Evolutionary conservation across 2,113 vertebrate genomes (phyloP).

Genomic region (Oenanthe melanoleuca): DNA sequence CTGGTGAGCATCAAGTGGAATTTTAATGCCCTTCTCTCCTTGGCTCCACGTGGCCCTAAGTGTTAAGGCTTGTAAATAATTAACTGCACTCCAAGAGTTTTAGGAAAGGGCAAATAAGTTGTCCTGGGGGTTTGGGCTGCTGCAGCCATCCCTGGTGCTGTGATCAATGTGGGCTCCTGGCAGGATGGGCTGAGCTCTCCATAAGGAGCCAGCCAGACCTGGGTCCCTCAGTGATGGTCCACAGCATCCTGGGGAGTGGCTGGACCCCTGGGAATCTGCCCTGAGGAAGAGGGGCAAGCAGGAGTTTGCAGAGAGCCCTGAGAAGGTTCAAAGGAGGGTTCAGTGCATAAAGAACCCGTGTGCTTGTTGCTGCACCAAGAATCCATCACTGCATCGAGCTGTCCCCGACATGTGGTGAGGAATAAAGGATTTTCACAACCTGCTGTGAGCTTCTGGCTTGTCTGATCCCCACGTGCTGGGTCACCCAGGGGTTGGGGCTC

Average conservation of each 20-base stretch:
- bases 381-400: not conserved
- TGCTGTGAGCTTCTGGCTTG: constrained; percentile 29
- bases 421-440: constrained; percentile 29
- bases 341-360: not conserved
- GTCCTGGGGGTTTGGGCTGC: not conserved
- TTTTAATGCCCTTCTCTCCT: constrained; percentile 36
- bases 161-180: fast-evolving
- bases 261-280: not conserved
- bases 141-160: not conserved
- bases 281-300: not conserved
- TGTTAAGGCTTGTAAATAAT: constrained; percentile 36
- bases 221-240: fast-evolving
- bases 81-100: not conserved
- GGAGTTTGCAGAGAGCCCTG: not conserved
- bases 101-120: not conserved
- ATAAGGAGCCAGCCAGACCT: not conserved
- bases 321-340: not conserved
- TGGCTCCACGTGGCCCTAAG: not conserved
- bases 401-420: constrained; percentile 14
- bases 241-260: not conserved
- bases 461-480: constrained; percentile 16
- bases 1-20: constrained; percentile 65
- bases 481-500: not conserved
- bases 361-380: not conserved
- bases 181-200: not conserved